These are phyloP conservation scores for Rhinogobio ventralis DNA, from an alignment of 2,797 vertebrate genomes.

Conservation along the genomic window DNA sequence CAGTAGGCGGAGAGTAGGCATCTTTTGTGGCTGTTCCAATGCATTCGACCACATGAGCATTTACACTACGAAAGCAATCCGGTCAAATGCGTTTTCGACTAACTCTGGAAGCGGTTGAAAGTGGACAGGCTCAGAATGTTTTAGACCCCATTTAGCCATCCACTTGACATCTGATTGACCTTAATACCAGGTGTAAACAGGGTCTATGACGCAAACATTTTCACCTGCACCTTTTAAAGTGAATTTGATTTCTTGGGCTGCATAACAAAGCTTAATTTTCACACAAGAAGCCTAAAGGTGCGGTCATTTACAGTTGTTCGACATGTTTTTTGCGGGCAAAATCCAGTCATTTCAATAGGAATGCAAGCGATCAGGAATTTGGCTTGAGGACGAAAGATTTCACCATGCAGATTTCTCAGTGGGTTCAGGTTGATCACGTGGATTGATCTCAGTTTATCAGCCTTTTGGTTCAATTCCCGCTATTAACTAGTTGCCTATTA, in stretches of 20 bases:
- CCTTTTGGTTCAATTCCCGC: too few relatives aligned
- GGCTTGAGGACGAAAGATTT: not conserved
- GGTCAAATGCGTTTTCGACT: too few relatives aligned
- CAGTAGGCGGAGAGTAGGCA: too few relatives aligned
- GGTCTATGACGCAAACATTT: not conserved
- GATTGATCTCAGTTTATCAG: not conserved
- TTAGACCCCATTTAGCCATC: too few relatives aligned
- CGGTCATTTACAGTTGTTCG: not conserved
- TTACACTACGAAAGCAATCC: too few relatives aligned
- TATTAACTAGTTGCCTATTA: too few relatives aligned
- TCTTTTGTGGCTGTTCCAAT: too few relatives aligned
- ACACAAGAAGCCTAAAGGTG: conserved; percentile 6
- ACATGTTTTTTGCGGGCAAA: not conserved
- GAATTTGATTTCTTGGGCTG: conserved; percentile 1
- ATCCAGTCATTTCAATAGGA: not conserved
- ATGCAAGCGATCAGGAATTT: not conserved
- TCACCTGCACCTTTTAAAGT: not conserved
- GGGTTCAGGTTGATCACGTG: not conserved
- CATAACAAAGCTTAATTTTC: conserved; percentile 23
- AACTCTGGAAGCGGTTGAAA: too few relatives aligned
- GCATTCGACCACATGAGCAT: too few relatives aligned
- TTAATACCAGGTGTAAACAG: too few relatives aligned
- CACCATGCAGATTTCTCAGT: not conserved
- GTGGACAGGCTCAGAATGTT: too few relatives aligned
- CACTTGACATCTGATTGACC: too few relatives aligned